Evolutionary conservation across 23 tunicate species (phyloP), one percentile per base, ranked within the genome.

Genomic region (Trididemnum nubilum): DNA sequence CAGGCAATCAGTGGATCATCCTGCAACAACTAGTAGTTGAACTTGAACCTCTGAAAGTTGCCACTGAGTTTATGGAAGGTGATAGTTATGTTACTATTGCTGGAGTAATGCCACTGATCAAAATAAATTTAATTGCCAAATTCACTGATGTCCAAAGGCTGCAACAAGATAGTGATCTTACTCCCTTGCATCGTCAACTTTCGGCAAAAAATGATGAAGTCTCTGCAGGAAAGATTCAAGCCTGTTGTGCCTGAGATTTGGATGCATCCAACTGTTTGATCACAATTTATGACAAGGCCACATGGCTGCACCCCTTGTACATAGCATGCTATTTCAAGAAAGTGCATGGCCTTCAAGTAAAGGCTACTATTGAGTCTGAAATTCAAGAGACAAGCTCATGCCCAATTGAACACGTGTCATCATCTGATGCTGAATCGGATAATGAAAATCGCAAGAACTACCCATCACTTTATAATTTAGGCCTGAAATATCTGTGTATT

Each of bases 1-100:
- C 66, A 26, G 81, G 52, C 36, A 65, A 51, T 28, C 81, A 77
- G 24, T 77, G 81, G 81, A 26, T 77, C 34, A 27, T 77, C 7
- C 34, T 79, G 33, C 83, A 79, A 34, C 38, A 32, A 30, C 76
- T 71, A 28, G 49, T 71, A 19, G 44, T 28, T 3, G 49, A 71
- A 71, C 44, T 71, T 23, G 37, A 28, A 71, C 76, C 76, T 33
- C 19, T 61, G 30, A 61, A 61, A 22, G 24, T 22, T n/a, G 69
- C 69, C 24, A 61, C 29, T 22, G 69, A 61, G 23, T 61, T 61
- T 61, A 61, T 61, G 4, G 69, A 61, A 61, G 69, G 69, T 22
- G 69, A 61, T 61, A 61, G 30, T 4, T 61, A 61, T 61, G 69
- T 61, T n/a, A 61, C 24, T 22, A 61, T 25, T 22, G 76, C 76